Conservation (phyloP, 2,113 vertebrate species). For the Chinchilla lanigera region DNA sequence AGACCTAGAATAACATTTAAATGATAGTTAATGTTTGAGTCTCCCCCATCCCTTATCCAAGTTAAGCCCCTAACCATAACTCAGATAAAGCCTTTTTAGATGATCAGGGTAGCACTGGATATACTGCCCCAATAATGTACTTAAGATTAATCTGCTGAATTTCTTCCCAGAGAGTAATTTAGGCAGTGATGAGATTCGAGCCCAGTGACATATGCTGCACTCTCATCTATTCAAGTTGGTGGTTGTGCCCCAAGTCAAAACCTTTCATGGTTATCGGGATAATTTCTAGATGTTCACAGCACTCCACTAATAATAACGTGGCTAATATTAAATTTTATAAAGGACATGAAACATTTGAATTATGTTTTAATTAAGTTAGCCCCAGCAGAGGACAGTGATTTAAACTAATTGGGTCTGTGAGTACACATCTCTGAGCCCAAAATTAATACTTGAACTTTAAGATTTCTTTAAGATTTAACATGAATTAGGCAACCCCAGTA, state of each 20-base stretch:
- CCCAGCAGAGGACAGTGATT: not conserved
- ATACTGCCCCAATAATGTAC: not conserved
- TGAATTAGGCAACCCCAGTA: not conserved
- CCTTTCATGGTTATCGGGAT: not conserved
- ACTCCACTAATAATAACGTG: not conserved
- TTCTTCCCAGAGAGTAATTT: slow-evolving; percentile 33
- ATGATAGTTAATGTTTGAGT: slow-evolving; percentile 30
- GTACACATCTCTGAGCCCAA: slow-evolving; percentile 29
- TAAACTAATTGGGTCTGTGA: slow-evolving; percentile 1
- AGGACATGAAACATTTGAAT: slow-evolving; percentile 16
- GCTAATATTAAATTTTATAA: slow-evolving; percentile 38
- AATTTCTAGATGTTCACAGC: not conserved
- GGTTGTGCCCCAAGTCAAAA: not conserved
- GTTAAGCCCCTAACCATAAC: slow-evolving; percentile 49
- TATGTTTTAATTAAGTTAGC: slow-evolving; percentile 52
- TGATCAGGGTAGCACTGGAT: not conserved
- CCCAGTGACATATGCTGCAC: not conserved
- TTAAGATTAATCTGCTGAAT: slow-evolving; percentile 50
- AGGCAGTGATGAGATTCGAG: not conserved
- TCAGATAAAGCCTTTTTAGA: slow-evolving; percentile 55
- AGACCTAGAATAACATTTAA: slow-evolving; percentile 36
- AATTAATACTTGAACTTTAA: not conserved
- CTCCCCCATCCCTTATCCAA: not conserved
- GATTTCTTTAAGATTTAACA: not conserved
- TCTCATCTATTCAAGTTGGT: not conserved